Evolutionary conservation across 1,140 invertebrate genomes (phyloP).

Genomic region (Portunus trituberculatus): DNA sequence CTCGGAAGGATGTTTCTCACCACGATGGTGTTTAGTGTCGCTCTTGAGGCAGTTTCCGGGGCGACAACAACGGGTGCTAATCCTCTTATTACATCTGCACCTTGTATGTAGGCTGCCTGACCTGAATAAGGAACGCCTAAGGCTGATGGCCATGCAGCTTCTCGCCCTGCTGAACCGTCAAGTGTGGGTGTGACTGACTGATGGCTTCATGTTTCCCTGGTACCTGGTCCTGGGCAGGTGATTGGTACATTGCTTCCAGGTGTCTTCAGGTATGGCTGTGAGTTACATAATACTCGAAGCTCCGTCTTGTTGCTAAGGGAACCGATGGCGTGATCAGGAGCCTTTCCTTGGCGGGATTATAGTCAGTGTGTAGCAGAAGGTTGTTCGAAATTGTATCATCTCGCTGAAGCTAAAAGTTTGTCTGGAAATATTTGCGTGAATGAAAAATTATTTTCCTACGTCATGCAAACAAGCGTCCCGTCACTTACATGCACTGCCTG

Average conservation of each 20-base stretch:
- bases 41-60: not conserved
- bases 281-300: not conserved
- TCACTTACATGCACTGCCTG: no score
- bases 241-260: no score
- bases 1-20: not conserved
- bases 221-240: not conserved
- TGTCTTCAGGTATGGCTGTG: not conserved
- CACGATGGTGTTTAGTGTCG: not conserved
- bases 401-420: not conserved
- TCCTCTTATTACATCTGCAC: not conserved
- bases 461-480: not conserved
- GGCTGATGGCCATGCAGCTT: not conserved
- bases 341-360: not conserved
- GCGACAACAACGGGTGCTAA: slow-evolving; percentile 2
- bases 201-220: not conserved
- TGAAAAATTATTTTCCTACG: not conserved
- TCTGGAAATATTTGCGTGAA: not conserved
- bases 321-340: not conserved
- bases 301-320: not conserved
- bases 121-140: not conserved
- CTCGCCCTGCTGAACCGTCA: not conserved
- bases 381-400: not conserved
- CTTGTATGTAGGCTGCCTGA: not conserved
- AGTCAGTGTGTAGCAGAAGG: not conserved
- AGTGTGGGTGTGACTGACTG: not conserved